Evolutionary conservation across 2,888 invertebrate species (phyloP).

Genomic region (Julus scanicus): DNA sequence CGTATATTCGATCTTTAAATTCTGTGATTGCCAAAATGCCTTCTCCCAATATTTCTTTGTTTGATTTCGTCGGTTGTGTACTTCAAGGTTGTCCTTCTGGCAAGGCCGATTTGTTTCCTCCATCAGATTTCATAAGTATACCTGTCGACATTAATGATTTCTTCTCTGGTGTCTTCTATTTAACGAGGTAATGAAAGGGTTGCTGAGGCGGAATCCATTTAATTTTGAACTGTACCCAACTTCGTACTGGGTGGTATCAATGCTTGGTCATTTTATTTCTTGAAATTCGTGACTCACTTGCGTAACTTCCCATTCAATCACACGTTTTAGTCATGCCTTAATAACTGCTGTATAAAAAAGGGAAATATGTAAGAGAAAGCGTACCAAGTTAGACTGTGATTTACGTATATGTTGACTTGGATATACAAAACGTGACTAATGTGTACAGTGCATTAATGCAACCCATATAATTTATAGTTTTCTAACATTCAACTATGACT

Average conservation of each 20-base stretch:
- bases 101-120: conserved; percentile 3
- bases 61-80: background rate
- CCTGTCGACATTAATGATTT: background rate
- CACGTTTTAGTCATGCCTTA: background rate
- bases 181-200: conserved; percentile 30
- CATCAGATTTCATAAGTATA: background rate
- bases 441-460: no score
- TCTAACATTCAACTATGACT: no score
- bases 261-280: background rate
- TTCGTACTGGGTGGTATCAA: background rate
- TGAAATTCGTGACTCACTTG: background rate
- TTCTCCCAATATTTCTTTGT: background rate
- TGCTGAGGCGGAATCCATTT: background rate
- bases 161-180: background rate
- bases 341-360: background rate
- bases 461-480: no score
- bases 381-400: no score
- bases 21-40: no score
- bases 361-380: no score
- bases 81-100: conserved; percentile 35
- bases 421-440: no score
- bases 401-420: no score
- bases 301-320: background rate
- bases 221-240: background rate
- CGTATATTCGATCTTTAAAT: no score